Conservation (phyloP, 2,113 vertebrate species). For the Electrona antarctica region DNA sequence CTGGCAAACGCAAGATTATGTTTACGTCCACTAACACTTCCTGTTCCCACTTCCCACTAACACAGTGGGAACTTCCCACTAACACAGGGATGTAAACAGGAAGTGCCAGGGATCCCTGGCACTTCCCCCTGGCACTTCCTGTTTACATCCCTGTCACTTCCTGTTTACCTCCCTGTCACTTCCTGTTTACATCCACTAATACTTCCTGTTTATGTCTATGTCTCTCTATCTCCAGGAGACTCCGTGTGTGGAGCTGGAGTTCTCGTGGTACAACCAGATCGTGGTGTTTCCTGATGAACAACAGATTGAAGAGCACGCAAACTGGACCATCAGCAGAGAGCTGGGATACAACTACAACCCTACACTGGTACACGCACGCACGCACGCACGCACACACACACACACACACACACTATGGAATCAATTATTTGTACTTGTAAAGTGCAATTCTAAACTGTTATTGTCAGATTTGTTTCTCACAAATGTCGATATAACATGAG, state of each 20-base stretch:
- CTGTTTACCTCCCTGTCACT: no score
- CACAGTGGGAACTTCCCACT: no score
- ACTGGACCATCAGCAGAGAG: conserved; percentile 80
- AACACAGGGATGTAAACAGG: no score
- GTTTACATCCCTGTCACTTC: background rate
- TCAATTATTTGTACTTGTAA: no score
- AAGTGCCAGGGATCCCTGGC: no score
- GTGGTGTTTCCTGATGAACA: conserved; percentile 79
- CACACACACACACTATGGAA: background rate
- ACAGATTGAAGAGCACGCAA: conserved; percentile 79
- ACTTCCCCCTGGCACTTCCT: background rate
- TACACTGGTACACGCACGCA: conserved; percentile 64
- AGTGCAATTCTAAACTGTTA: no score
- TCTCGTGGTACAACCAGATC: conserved; percentile 77
- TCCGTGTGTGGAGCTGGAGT: conserved; percentile 80
- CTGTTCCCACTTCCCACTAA: no score
- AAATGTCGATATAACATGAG: no score
- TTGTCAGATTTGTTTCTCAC: no score
- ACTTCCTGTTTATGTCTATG: background rate
- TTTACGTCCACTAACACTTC: no score
- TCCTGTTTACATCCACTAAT: no score
- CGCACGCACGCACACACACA: background rate
- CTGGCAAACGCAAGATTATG: no score
- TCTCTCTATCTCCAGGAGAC: conserved; percentile 67
- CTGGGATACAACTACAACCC: conserved; percentile 78